Evolutionary conservation across 1,140 invertebrate genomes (phyloP), one percentile per base, ranked within the genome.

Genomic region (Drosophila suzukii): DNA sequence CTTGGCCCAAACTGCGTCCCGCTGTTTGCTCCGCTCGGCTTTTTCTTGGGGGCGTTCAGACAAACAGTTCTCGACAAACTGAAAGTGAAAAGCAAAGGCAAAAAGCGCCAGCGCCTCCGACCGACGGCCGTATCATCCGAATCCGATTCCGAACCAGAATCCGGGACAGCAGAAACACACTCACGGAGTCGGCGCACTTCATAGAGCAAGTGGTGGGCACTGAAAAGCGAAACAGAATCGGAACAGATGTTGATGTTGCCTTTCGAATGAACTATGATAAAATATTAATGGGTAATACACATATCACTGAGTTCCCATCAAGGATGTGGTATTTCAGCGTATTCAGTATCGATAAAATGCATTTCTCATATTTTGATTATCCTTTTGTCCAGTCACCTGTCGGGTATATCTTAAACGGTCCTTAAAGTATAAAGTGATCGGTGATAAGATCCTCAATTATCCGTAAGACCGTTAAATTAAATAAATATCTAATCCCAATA

Each of bases 61-160:
- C 74, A 44, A 63, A 60, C 60, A 63, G 84, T 89, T 89, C 84
- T 89, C 84, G 84, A 89, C 80, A 88, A 84, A 88, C 84, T 88
- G 77, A 88, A 88, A 79, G 78, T 68, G 46, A 85, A 86, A 86
- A 81, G 78, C 71, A 74, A 78, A 82, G 67, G 75, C 65, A 61
- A 66, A 66, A 72, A 81, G 81, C 67, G 63, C 61, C 77, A 80
- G 72, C 77, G 60, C 71, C 71, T 75, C 72, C 44, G 59, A 74
- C 49, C 24, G 32, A 70, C 27, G 38, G 60, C 41, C 15, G 11
- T 38, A 38, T n/a, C 24, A 15, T 30, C 54, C 54, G 32, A 53
- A 68, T 81, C 58, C 50, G 32, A 53, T 58, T 81, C 58, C 50
- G 59, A 63, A 75, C 57, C 55, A 68, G 65, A 80, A 89, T 89